A percentile compares a stretch with the other conserved stretches of the same genome.
Conservation (phyloP, 2,797 vertebrate genomes). For the Coregonus ussuriensis region DNA sequence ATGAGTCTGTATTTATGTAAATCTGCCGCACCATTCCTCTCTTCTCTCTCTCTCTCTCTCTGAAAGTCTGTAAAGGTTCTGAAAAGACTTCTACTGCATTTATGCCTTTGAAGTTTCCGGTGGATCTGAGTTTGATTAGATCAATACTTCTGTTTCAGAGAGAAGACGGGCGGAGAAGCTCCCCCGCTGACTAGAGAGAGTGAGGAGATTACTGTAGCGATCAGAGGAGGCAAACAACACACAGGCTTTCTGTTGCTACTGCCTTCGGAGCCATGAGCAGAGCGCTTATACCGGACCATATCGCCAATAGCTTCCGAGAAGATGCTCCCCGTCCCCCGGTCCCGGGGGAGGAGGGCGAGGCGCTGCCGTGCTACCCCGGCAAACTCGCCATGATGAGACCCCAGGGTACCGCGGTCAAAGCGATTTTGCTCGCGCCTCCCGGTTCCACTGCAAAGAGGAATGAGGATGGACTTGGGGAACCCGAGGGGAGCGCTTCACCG, state of each 20-base stretch:
- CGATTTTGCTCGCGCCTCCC: conserved; percentile 56
- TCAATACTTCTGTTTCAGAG: conserved; percentile 93
- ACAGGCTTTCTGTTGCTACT: conserved; percentile 49
- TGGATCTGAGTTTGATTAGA: conserved; percentile 92
- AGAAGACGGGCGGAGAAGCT: conserved; percentile 81
- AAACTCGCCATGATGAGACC: conserved; percentile 78
- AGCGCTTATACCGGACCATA: conserved; percentile 84
- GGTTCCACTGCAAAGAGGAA: conserved; percentile 84
- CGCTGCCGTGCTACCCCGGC: conserved; percentile 77
- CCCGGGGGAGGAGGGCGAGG: conserved; percentile 93
- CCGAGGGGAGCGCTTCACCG: conserved; percentile 93
- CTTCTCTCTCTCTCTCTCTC: conserved; percentile 61
- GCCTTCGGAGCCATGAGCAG: conserved; percentile 88
- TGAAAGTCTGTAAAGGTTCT: conserved; percentile 56
- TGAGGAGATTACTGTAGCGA: conserved; percentile 79
- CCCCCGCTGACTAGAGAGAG: conserved; percentile 91
- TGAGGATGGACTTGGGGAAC: conserved; percentile 93
- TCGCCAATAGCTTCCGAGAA: conserved; percentile 90
- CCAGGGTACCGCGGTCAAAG: conserved; percentile 76
- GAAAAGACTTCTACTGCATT: conserved; percentile 88
- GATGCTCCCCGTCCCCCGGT: conserved; percentile 96
- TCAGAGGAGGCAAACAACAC: conserved; percentile 57
- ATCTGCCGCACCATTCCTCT: conserved; percentile 66
- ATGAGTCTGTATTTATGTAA: conserved; percentile 35
- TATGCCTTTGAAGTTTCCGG: conserved; percentile 87